Evolutionary conservation across 2,797 vertebrate genomes (phyloP).

Genomic region (Simalia tracyae): DNA sequence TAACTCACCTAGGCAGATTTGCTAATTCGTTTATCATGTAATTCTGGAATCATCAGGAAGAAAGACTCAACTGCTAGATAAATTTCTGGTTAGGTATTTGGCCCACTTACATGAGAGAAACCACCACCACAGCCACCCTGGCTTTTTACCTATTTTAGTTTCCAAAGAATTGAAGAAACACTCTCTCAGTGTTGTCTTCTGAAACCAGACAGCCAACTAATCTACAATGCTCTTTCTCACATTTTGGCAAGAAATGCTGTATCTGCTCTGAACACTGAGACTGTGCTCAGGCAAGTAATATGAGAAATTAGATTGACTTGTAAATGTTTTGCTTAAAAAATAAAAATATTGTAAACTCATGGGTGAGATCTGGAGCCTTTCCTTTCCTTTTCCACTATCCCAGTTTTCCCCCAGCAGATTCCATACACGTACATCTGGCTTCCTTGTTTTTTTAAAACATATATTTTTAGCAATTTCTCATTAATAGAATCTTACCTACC

Average conservation of each 20-base stretch:
- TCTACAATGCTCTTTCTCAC: not conserved
- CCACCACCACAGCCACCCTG: not conserved
- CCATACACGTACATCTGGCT: not conserved
- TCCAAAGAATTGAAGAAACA: not conserved
- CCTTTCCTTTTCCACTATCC: not conserved
- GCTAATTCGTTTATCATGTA: not conserved
- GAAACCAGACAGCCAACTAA: not conserved
- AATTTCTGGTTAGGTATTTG: not conserved
- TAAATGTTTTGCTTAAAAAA: not conserved
- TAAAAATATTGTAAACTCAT: not conserved
- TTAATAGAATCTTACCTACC: not conserved
- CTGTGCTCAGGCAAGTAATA: not conserved
- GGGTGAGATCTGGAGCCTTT: not conserved
- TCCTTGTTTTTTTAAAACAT: not conserved
- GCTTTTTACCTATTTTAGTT: not conserved
- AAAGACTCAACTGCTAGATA: not conserved
- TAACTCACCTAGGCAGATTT: not conserved
- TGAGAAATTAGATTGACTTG: not conserved
- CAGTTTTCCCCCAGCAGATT: not conserved
- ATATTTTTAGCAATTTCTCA: not conserved
- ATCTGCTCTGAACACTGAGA: not conserved
- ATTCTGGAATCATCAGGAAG: not conserved
- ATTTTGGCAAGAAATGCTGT: not conserved
- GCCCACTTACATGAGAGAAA: not conserved
- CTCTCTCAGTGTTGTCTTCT: not conserved